Evolutionary conservation across 2,113 vertebrate species (phyloP).

Genomic region (Naja naja): DNA sequence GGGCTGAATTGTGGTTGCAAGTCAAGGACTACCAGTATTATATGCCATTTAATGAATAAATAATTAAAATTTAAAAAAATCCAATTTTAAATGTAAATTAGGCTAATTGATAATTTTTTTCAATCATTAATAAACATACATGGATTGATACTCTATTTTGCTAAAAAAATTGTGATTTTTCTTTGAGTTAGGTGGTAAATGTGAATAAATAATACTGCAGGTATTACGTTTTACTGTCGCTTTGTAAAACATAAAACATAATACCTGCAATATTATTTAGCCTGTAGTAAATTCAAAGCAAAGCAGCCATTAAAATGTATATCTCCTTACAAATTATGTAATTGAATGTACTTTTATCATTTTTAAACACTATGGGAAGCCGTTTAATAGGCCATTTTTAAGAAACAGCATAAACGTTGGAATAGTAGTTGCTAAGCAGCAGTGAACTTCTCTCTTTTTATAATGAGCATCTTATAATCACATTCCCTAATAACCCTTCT

Average conservation of each 20-base stretch:
- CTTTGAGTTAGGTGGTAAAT: slow-evolving; percentile 29
- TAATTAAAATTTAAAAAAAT: background rate
- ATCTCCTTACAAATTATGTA: slow-evolving; percentile 44
- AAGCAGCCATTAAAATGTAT: slow-evolving; percentile 44
- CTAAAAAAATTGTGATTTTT: slow-evolving; percentile 17
- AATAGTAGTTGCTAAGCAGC: slow-evolving; percentile 36
- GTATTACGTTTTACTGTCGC: too few relatives aligned
- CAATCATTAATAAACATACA: background rate
- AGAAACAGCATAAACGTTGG: slow-evolving; percentile 39
- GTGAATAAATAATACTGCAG: too few relatives aligned
- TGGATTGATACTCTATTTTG: slow-evolving; percentile 1
- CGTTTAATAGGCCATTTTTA: slow-evolving; percentile 44
- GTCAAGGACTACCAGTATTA: background rate
- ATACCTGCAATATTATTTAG: slow-evolving; percentile 38
- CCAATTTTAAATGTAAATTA: background rate
- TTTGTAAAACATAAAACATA: slow-evolving; percentile 20
- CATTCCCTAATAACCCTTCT: slow-evolving; percentile 12
- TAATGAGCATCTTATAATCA: slow-evolving; percentile 42
- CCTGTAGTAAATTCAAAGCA: slow-evolving; percentile 44
- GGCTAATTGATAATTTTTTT: background rate
- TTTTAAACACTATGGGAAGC: slow-evolving; percentile 47
- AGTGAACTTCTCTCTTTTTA: slow-evolving; percentile 28
- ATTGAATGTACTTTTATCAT: slow-evolving; percentile 54
- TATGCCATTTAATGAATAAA: background rate
- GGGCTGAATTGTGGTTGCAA: background rate